phyloP scores from a whole-genome alignment of 2,113 vertebrate species.

The Ceyx melanurus region DNA sequence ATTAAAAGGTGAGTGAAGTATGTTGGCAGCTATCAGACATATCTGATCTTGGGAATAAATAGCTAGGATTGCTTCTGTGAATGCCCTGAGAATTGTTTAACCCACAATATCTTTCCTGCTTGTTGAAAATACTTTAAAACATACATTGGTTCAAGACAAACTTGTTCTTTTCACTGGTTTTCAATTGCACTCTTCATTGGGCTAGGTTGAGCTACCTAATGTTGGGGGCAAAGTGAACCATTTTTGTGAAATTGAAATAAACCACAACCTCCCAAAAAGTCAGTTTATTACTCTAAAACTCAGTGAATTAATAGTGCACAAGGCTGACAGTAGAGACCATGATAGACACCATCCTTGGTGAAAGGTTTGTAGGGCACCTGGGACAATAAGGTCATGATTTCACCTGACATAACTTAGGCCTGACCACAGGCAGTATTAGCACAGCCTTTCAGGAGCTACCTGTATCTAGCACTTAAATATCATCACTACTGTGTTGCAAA shows the following conservation, averaged over 20 bases:
- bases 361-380: not conserved
- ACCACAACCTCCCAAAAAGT: not conserved
- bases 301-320: not conserved
- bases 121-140: not conserved
- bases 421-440: not conserved
- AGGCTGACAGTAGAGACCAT: not conserved
- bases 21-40: slow-evolving; percentile 6
- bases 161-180: not conserved
- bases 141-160: not conserved
- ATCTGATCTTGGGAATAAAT: not conserved
- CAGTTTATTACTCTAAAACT: not conserved
- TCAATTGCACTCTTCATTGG: not conserved
- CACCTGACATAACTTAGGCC: not conserved
- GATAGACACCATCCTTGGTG: not conserved
- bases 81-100: not conserved
- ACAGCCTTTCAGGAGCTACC: not conserved
- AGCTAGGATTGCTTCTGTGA: not conserved
- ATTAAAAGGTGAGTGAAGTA: not conserved
- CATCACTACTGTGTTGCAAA: not conserved
- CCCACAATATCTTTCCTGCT: not conserved
- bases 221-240: not conserved
- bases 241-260: not conserved
- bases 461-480: not conserved
- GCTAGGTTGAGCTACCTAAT: not conserved
- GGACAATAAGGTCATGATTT: not conserved